phyloP scores from a whole-genome alignment of 2,888 invertebrate genomes.

The Campoletis raptor region DNA sequence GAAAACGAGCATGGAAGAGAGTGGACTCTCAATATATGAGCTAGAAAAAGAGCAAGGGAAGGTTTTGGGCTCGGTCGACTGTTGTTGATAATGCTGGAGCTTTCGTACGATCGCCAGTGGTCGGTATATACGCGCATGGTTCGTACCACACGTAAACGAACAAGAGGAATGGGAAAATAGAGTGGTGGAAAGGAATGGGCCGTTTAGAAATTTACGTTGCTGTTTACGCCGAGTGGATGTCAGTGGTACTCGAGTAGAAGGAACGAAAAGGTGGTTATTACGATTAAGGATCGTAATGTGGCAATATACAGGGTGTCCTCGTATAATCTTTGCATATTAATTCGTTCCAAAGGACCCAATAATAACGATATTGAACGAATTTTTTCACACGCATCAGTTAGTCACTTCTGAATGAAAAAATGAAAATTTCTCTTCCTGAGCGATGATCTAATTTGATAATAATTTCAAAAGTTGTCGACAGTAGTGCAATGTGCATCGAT shows the following conservation, averaged over 20 bases:
- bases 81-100: constrained; percentile 27
- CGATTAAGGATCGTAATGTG: constrained; percentile 73
- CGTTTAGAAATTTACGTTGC: constrained; percentile 79
- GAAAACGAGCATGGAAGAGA: constrained; percentile 36
- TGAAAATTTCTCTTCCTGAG: not conserved
- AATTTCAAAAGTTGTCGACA: not conserved
- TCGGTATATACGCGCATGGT: constrained; percentile 20
- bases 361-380: too few species aligned
- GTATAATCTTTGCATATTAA: not conserved
- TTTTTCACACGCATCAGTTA: not conserved
- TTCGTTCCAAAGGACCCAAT: not conserved
- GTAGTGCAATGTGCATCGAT: too few species aligned
- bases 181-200: constrained; percentile 68
- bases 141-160: constrained; percentile 52
- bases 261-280: constrained; percentile 76
- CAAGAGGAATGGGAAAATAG: constrained; percentile 70
- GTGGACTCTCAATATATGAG: constrained; percentile 25
- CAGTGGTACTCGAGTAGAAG: constrained; percentile 64
- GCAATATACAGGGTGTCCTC: not conserved
- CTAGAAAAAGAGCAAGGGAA: constrained; percentile 19
- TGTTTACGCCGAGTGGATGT: constrained; percentile 78
- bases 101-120: constrained; percentile 49
- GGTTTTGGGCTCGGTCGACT: constrained; percentile 54
- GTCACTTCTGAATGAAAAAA: not conserved
- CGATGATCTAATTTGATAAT: not conserved